Evolutionary conservation across 2,888 invertebrate genomes (phyloP).

Genomic region (Alcis repandata): DNA sequence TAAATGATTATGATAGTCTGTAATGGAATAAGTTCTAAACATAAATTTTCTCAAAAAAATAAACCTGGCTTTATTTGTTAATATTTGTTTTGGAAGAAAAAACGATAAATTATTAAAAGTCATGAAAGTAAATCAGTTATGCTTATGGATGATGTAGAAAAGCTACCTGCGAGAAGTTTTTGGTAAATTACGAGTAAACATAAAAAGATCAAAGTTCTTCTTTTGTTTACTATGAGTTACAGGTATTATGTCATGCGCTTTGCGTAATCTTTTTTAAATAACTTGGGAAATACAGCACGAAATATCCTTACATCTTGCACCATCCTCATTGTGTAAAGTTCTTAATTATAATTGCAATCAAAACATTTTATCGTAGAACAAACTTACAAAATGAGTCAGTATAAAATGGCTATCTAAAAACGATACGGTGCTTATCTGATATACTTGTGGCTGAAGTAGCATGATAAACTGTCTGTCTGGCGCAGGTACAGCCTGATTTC

Average conservation of each 20-base stretch:
- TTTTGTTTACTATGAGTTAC: background rate
- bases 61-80: too few relatives aligned
- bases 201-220: background rate
- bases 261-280: background rate
- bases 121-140: too few relatives aligned
- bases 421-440: slow-evolving; percentile 61
- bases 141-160: too few relatives aligned
- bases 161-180: too few relatives aligned
- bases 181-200: background rate
- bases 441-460: slow-evolving; percentile 59
- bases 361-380: slow-evolving; percentile 21
- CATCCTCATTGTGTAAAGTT: background rate
- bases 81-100: too few relatives aligned
- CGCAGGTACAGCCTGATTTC: slow-evolving; percentile 45
- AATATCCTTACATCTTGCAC: background rate
- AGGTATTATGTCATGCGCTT: background rate
- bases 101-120: too few relatives aligned
- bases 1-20: too few relatives aligned
- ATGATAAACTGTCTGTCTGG: slow-evolving; percentile 55
- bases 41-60: too few relatives aligned
- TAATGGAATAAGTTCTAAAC: too few relatives aligned
- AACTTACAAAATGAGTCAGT: slow-evolving; percentile 33
- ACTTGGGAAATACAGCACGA: background rate
- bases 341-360: slow-evolving; percentile 9
- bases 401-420: slow-evolving; percentile 54